Evolutionary conservation across 1,140 invertebrate genomes (phyloP).

Genomic region (Chrysomallon squamiferum): DNA sequence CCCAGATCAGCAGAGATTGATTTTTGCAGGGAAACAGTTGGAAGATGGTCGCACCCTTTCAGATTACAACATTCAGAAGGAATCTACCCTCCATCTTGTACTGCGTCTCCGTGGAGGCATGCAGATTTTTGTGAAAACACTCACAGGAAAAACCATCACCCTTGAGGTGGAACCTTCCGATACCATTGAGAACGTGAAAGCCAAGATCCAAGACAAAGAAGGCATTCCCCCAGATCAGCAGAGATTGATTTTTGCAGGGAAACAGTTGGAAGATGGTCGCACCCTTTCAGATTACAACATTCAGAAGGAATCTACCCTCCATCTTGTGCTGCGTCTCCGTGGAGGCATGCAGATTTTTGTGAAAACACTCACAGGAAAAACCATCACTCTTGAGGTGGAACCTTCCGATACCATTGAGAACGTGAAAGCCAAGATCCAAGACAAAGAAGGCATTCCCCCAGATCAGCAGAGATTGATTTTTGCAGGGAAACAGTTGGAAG

Average conservation of each 20-base stretch:
- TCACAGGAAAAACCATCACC: conserved; percentile 94
- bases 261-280: conserved; percentile 72
- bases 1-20: conserved; percentile 81
- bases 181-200: conserved; percentile 93
- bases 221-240: conserved; percentile 83
- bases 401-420: conserved; percentile 67
- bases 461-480: conserved; percentile 88
- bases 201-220: conserved; percentile 84
- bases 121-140: conserved; percentile 93
- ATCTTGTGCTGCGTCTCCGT: conserved; percentile 62
- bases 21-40: conserved; percentile 66
- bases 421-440: conserved; percentile 92
- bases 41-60: conserved; percentile 70
- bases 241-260: conserved; percentile 68
- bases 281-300: conserved; percentile 85
- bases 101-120: conserved; percentile 63
- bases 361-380: conserved; percentile 75
- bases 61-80: conserved; percentile 93
- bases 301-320: conserved; percentile 90
- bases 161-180: conserved; percentile 90
- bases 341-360: conserved; percentile 66
- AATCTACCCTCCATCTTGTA: conserved; percentile 82
- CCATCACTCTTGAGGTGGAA: conserved; percentile 68
- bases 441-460: conserved; percentile 78
- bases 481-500: conserved; percentile 72